phyloP scores from a whole-genome alignment of 2,113 vertebrate species.

The Talpa occidentalis region DNA sequence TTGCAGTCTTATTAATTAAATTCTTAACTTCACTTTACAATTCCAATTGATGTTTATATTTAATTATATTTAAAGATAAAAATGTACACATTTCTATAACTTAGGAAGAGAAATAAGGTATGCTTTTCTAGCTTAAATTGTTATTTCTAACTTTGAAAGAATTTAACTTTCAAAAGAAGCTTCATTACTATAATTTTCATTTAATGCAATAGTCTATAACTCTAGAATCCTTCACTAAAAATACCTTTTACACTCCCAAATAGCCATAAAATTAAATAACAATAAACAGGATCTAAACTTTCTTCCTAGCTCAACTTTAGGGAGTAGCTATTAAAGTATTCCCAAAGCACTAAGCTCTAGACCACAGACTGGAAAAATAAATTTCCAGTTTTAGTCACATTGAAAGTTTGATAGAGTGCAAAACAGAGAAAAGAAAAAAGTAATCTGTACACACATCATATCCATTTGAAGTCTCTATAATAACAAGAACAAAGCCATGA shows the following conservation, averaged over 20 bases:
- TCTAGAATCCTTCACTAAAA: conserved; percentile 40
- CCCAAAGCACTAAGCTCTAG: conserved; percentile 30
- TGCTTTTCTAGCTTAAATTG: conserved; percentile 35
- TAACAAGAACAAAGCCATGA: conserved; percentile 20
- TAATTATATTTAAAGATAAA: conserved; percentile 46
- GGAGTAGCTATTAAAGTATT: conserved; percentile 52
- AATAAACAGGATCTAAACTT: conserved; percentile 48
- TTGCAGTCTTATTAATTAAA: background rate
- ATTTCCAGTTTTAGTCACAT: background rate
- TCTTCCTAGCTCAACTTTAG: conserved; percentile 54
- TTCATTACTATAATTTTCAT: conserved; percentile 44
- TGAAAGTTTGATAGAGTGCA: conserved; percentile 42
- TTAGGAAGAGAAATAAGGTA: conserved; percentile 39
- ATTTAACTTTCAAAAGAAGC: conserved; percentile 44
- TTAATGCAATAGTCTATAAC: conserved; percentile 4
- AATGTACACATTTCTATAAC: background rate
- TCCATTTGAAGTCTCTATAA: conserved; percentile 10
- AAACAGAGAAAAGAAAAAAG: conserved; percentile 29
- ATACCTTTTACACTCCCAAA: background rate
- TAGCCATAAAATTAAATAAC: conserved; percentile 45
- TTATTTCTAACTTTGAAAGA: conserved; percentile 28
- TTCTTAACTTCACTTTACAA: conserved; percentile 27
- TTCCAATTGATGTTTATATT: conserved; percentile 23
- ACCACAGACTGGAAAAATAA: conserved; percentile 56
- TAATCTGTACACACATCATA: background rate